Conservation (phyloP, 30 jellyfish, hydroid and myxozoan species). For the Turritopsis rubra region DNA sequence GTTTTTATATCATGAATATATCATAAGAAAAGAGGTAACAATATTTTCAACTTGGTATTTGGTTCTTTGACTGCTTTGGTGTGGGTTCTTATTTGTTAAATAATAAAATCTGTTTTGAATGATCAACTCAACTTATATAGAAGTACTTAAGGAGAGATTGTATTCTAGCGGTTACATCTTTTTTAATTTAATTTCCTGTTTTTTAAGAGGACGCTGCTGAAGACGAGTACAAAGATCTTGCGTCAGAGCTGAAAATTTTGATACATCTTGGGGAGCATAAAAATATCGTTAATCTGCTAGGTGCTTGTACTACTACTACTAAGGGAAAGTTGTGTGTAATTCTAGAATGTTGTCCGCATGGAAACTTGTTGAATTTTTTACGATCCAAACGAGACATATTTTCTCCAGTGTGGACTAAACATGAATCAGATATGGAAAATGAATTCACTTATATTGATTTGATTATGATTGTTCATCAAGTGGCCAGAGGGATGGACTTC, state of each 20-base stretch:
- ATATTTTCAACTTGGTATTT: no score
- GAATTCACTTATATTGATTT: conserved; percentile 69
- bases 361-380: conserved; percentile 70
- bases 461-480: conserved; percentile 64
- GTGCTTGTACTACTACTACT: conserved; percentile 96
- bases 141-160: no score
- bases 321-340: conserved; percentile 76
- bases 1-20: no score
- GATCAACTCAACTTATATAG: no score
- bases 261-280: conserved; percentile 95
- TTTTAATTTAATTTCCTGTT: not conserved
- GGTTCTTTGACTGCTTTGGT: no score
- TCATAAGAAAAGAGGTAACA: no score
- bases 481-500: conserved; percentile 91
- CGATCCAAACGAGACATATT: conserved; percentile 61
- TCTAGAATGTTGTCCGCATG: conserved; percentile 89
- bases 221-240: conserved; percentile 88
- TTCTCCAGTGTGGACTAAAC: conserved; percentile 70
- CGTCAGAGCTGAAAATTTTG: conserved; percentile 88
- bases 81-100: no score
- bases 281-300: conserved; percentile 82
- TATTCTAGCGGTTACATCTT: not conserved
- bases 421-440: conserved; percentile 61
- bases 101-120: no score
- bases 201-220: conserved; percentile 83